Conservation (phyloP, 1,140 invertebrate species). For the Drosophila grimshawi region DNA sequence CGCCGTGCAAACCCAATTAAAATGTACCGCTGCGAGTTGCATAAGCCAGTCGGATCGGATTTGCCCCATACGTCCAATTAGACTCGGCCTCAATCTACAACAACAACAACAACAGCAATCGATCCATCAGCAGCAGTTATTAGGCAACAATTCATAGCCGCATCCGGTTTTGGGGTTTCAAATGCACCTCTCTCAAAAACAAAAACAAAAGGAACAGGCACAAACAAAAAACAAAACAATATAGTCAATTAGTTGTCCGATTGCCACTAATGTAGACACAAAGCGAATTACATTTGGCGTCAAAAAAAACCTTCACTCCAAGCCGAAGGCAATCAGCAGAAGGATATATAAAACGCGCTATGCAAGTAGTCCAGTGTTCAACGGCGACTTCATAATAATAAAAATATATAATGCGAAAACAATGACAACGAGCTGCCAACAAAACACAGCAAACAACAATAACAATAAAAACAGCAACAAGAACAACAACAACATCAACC, state of each 20-base stretch:
- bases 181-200: conserved; percentile 3
- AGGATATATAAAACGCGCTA: not conserved
- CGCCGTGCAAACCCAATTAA: not conserved
- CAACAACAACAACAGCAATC: not conserved
- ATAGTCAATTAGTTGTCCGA: conserved; percentile 49
- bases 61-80: conserved; percentile 13
- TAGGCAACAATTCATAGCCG: conserved; percentile 32
- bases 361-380: not conserved
- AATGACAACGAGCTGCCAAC: conserved; percentile 39
- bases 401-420: conserved; percentile 45
- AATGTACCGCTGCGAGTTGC: not conserved
- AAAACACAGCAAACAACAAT: conserved; percentile 2
- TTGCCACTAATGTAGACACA: conserved; percentile 36
- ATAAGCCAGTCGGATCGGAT: not conserved
- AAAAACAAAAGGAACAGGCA: not conserved
- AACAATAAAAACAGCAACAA: conserved; percentile 20
- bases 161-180: not conserved
- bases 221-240: conserved; percentile 3
- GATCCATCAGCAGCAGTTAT: conserved; percentile 3
- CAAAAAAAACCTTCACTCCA: not conserved
- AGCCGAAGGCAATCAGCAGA: conserved; percentile 27
- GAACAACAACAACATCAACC: conserved; percentile 30
- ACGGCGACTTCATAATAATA: conserved; percentile 22
- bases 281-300: conserved; percentile 47
- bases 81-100: conserved; percentile 2